Evolutionary conservation across 2,888 invertebrate species (phyloP), one percentile per base, ranked within the genome.

Genomic region (Campaea margaritaria): DNA sequence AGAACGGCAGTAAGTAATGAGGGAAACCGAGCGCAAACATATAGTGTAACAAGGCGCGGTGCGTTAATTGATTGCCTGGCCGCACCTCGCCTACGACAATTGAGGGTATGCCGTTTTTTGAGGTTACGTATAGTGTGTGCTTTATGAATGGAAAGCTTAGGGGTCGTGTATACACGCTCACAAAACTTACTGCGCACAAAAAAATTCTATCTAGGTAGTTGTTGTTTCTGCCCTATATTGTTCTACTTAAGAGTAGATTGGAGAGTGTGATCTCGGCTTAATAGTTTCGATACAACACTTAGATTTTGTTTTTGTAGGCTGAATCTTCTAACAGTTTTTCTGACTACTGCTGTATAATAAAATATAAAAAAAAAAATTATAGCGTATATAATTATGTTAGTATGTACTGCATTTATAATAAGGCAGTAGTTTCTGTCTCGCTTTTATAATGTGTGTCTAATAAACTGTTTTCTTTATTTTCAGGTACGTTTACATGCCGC

Each of bases 1-100:
- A 62, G 51, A 49, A 44, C 82, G 82, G 79, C 82, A 85, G 87
- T 89, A 87, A 91, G 89, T 89, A 91, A 90, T 89, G 87, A 91
- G 89, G 81, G 76, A 78, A 77, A 72, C 75, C 76, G 76, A 79
- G 70, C 64, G 83, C 82, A 90, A 90, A 89, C 89, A 87, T 89
- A 89, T 88, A 85, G 82, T 81, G 83, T 88, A 82, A 86, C 87
- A 76, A 77, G 83, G 70, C 78, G 75, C 80, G 73, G 74, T 59
- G 63, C 57, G 68, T 70, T 90, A 91, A 91, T 91, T 91, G 90
- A 91, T 90, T 90, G 87, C 81, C 61, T 61, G 71, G 81, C 86
- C 86, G 78, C 84, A 75, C 86, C 83, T 78, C 34, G 56, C 49
- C 52, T 53, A 41, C 55, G 63, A 73, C 79, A 72, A 67, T 70